Conservation (phyloP, 2,113 vertebrate genomes). For the Castor canadensis region DNA sequence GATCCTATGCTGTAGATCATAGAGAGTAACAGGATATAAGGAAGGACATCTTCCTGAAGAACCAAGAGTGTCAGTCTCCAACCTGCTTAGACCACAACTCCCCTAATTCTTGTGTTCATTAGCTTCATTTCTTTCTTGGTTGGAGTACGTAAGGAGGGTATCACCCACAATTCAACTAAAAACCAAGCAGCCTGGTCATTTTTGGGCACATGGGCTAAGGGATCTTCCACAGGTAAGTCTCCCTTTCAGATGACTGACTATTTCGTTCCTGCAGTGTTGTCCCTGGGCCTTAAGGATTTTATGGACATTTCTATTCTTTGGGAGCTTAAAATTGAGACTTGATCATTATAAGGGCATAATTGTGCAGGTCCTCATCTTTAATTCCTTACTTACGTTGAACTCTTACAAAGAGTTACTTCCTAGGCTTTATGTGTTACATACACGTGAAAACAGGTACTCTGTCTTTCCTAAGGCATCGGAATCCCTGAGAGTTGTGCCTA, state of each 20-base stretch:
- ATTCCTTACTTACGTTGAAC: background rate
- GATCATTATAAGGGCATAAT: background rate
- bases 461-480: slow-evolving; percentile 38
- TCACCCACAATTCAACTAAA: background rate
- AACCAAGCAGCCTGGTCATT: background rate
- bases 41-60: background rate
- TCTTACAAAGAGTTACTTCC: background rate
- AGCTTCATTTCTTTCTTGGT: background rate
- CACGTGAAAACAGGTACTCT: background rate
- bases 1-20: background rate
- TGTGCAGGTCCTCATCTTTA: slow-evolving; percentile 10
- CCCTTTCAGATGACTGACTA: background rate
- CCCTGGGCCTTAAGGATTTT: background rate
- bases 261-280: background rate
- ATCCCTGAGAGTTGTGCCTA: background rate
- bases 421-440: background rate
- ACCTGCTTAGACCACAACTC: background rate
- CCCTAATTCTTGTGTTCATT: background rate
- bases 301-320: slow-evolving; percentile 37
- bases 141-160: background rate
- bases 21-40: background rate
- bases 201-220: background rate
- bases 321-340: background rate
- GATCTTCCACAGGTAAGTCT: background rate
- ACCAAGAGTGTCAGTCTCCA: background rate